A percentile compares a stretch with the other conserved stretches of the same genome.
Conservation (phyloP, 2,888 invertebrate genomes). For the Ganaspis brasiliensis region DNA sequence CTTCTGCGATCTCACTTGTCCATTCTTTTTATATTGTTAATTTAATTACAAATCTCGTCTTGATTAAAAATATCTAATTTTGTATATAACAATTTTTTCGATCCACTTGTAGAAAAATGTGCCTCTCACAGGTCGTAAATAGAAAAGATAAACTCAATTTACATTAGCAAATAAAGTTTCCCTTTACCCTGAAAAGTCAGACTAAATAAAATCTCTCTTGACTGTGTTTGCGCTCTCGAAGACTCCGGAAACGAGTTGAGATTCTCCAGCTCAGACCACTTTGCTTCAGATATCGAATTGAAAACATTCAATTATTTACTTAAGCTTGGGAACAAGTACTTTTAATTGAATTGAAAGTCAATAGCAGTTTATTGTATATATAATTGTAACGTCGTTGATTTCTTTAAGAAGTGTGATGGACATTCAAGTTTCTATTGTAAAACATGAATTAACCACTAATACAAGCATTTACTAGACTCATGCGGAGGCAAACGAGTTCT, state of each 20-base stretch:
- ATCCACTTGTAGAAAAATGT: not conserved
- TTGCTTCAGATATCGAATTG: constrained; percentile 1
- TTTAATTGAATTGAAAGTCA: constrained; percentile 21
- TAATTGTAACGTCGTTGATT: not conserved
- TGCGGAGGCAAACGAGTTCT: constrained; percentile 3
- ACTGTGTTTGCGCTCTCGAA: constrained; percentile 3
- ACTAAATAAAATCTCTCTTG: not conserved
- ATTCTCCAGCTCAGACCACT: constrained; percentile 10
- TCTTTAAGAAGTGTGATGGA: not conserved
- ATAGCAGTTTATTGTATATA: not conserved
- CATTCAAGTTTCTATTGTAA: not conserved
- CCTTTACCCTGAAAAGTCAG: not conserved
- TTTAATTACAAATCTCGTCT: not conserved
- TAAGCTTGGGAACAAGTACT: not conserved
- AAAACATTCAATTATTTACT: constrained; percentile 23
- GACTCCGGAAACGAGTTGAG: constrained; percentile 14
- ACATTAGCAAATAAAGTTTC: constrained; percentile 21
- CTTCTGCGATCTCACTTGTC: too few relatives aligned
- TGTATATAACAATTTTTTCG: not conserved
- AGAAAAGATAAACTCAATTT: constrained; percentile 33
- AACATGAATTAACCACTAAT: constrained; percentile 7
- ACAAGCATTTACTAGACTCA: not conserved
- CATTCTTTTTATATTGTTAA: too few relatives aligned
- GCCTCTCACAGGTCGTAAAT: not conserved
- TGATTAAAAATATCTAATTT: not conserved